phyloP scores from a whole-genome alignment of 2,888 invertebrate genomes.

The Camptogramma bilineatum region DNA sequence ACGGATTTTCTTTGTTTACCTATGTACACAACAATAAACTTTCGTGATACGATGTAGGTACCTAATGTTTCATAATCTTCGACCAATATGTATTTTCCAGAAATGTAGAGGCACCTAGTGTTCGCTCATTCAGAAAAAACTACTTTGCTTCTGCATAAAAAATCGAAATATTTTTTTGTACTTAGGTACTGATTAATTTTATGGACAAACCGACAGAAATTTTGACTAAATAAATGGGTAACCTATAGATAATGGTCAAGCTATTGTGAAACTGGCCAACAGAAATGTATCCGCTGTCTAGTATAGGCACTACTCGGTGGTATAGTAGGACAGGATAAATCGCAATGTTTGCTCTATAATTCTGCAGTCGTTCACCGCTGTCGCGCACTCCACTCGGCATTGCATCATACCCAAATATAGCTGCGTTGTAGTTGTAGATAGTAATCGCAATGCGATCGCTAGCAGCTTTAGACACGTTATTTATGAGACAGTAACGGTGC shows the following conservation, averaged over 20 bases:
- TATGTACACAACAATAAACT: too few species aligned
- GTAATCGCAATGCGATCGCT: conserved; percentile 19
- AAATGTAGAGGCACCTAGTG: not conserved
- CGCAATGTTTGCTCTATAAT: conserved; percentile 54
- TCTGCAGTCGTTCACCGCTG: conserved; percentile 62
- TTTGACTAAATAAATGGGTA: too few species aligned
- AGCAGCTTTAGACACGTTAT: conserved; percentile 2
- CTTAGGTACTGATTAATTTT: too few species aligned
- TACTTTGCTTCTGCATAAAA: too few species aligned
- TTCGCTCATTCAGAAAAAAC: too few species aligned
- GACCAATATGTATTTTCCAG: not conserved
- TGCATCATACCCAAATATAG: conserved; percentile 71
- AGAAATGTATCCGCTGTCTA: not conserved
- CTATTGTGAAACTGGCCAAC: too few species aligned
- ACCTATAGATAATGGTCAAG: too few species aligned
- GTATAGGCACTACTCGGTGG: too few species aligned
- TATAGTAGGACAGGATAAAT: not conserved
- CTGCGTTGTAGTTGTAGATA: conserved; percentile 39
- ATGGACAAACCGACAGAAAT: too few species aligned
- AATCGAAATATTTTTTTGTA: too few species aligned
- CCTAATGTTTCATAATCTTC: too few species aligned
- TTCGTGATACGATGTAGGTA: too few species aligned
- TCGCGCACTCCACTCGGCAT: conserved; percentile 49
- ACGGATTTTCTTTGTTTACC: not conserved
- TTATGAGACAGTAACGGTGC: not conserved